phyloP scores from a whole-genome alignment of 2,888 invertebrate species.

The Drosophila vallismaia region DNA sequence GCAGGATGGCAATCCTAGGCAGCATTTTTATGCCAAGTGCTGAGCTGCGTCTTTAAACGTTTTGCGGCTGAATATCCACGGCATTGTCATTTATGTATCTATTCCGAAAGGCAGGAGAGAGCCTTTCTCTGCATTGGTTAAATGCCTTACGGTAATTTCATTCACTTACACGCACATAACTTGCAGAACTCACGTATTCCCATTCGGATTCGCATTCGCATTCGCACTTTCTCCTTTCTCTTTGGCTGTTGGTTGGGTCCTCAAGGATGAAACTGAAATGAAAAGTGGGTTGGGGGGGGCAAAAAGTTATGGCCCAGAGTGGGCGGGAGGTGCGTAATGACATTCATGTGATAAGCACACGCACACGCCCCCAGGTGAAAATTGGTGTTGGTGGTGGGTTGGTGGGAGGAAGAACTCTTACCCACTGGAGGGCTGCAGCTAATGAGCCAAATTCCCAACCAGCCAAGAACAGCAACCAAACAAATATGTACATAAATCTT shows the following conservation, averaged over 20 bases:
- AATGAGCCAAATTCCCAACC: slow-evolving; percentile 61
- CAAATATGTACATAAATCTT: slow-evolving; percentile 76
- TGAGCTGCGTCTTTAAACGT: slow-evolving; percentile 75
- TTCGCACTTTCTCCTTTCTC: slow-evolving; percentile 39
- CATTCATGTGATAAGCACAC: slow-evolving; percentile 76
- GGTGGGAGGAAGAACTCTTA: slow-evolving; percentile 5
- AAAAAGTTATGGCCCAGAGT: slow-evolving; percentile 62
- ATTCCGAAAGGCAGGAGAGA: slow-evolving; percentile 54
- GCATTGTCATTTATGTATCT: slow-evolving; percentile 79
- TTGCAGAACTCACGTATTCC: slow-evolving; percentile 82
- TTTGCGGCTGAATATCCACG: slow-evolving; percentile 55
- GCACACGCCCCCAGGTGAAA: slow-evolving; percentile 69
- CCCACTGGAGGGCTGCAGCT: slow-evolving; percentile 64
- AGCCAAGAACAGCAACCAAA: slow-evolving; percentile 38
- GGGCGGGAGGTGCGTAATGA: slow-evolving; percentile 70
- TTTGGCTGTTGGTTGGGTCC: not conserved
- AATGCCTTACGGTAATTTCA: slow-evolving; percentile 83
- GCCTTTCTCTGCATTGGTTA: slow-evolving; percentile 76
- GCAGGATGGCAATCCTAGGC: slow-evolving; percentile 23
- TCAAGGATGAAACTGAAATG: no score
- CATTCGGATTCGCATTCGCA: slow-evolving; percentile 67
- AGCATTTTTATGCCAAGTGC: slow-evolving; percentile 78
- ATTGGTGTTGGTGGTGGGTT: not conserved
- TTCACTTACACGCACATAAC: slow-evolving; percentile 82
- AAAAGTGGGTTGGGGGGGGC: slow-evolving; percentile 16